These are phyloP conservation scores for Chorisops tibialis DNA, from an alignment of 2,888 invertebrate genomes.

Conservation along the genomic window DNA sequence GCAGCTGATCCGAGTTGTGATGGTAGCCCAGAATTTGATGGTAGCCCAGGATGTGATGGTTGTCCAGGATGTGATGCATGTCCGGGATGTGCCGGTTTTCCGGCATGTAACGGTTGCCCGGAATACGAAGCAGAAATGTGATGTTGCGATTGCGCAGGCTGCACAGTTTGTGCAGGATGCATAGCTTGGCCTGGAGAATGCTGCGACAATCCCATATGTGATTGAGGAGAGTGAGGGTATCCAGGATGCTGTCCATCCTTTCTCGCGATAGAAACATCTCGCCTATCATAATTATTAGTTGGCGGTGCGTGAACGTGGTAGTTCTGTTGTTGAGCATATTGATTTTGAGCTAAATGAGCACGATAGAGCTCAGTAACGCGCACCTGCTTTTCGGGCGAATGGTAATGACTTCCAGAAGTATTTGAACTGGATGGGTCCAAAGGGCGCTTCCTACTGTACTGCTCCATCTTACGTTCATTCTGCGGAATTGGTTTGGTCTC, in stretches of 20 bases:
- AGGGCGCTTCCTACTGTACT: constrained; percentile 33
- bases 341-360: constrained; percentile 27
- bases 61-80: not conserved
- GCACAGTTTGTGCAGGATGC: not conserved
- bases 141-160: too few species aligned
- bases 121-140: not conserved
- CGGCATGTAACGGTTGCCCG: not conserved
- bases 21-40: not conserved
- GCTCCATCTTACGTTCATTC: not conserved
- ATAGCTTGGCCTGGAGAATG: not conserved
- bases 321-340: constrained; percentile 22
- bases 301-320: not conserved
- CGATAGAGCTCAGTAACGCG: constrained; percentile 29
- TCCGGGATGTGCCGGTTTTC: not conserved
- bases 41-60: not conserved
- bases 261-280: constrained; percentile 8
- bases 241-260: constrained; percentile 22
- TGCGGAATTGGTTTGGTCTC: not conserved
- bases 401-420: not conserved
- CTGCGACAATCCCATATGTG: not conserved
- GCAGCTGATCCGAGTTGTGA: not conserved
- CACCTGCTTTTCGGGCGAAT: constrained; percentile 30
- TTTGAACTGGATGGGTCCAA: not conserved
- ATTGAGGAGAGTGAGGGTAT: constrained; percentile 15
- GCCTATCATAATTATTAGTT: constrained; percentile 3